Evolutionary conservation across 2,888 invertebrate species (phyloP).

Genomic region (Palloptera scutellata): DNA sequence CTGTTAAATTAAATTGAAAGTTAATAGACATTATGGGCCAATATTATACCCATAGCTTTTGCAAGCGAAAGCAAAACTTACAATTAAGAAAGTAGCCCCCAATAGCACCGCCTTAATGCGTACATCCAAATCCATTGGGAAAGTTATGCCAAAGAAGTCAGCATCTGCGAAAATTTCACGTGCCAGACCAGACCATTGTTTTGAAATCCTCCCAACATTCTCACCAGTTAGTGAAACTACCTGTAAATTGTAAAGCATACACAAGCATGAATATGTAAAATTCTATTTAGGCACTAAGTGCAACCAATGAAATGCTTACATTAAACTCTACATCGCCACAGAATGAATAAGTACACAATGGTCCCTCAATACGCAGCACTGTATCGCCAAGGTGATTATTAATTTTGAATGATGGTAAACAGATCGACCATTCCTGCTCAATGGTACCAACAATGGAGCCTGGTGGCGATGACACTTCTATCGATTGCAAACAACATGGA

Average conservation of each 20-base stretch:
- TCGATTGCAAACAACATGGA: conserved; percentile 83
- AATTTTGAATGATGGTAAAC: conserved; percentile 76
- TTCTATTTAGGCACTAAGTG: not conserved
- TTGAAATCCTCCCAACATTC: conserved; percentile 86
- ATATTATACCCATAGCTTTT: not conserved
- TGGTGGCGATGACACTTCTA: conserved; percentile 81
- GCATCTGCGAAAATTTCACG: conserved; percentile 86
- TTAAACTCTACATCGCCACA: conserved; percentile 87
- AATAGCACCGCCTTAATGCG: conserved; percentile 82
- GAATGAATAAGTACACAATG: conserved; percentile 78
- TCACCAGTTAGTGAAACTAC: conserved; percentile 79
- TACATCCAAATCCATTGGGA: conserved; percentile 89
- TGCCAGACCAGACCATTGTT: conserved; percentile 86
- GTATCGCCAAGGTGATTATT: conserved; percentile 78
- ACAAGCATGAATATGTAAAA: not conserved
- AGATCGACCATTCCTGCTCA: conserved; percentile 80
- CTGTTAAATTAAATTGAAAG: conserved; percentile 65
- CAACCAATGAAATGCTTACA: conserved; percentile 63
- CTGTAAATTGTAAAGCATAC: conserved; percentile 63
- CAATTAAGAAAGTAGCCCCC: conserved; percentile 82
- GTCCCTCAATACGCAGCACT: conserved; percentile 82
- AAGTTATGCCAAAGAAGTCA: conserved; percentile 89
- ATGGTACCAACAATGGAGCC: conserved; percentile 75
- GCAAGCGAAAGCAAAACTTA: conserved; percentile 64
- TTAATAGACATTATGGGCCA: too few species aligned